A percentile compares a stretch with the other conserved stretches of the same genome.
These are phyloP conservation scores for Pandion haliaetus DNA, from an alignment of 2,113 vertebrate species.

Conservation along the genomic window DNA sequence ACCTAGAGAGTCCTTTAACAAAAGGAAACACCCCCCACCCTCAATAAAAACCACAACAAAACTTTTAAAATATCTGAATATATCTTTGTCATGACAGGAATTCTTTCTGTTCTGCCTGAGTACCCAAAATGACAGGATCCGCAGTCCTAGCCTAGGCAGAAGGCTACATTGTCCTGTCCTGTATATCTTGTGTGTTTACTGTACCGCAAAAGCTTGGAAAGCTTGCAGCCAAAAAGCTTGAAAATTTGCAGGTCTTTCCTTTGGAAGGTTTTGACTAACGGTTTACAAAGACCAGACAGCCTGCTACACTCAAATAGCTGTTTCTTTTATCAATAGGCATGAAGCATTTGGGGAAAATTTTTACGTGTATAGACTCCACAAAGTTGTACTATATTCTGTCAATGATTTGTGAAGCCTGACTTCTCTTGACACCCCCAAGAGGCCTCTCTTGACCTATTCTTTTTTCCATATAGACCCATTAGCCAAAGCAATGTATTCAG, in stretches of 20 bases:
- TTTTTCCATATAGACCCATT: neutral
- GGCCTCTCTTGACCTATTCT: neutral
- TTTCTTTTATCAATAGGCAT: slow-evolving; percentile 12
- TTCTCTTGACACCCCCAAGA: neutral
- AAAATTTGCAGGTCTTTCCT: slow-evolving; percentile 39
- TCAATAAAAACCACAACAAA: neutral
- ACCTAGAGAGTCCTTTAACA: neutral
- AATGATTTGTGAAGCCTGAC: neutral
- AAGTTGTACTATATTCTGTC: neutral
- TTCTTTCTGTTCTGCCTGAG: neutral
- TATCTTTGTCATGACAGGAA: neutral
- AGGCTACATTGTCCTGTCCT: neutral
- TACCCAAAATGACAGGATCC: neutral
- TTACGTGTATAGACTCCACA: neutral
- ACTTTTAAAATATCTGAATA: neutral
- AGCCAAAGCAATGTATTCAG: neutral
- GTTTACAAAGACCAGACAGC: slow-evolving; percentile 32
- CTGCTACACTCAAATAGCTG: neutral
- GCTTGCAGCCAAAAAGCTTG: neutral
- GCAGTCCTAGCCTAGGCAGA: neutral
- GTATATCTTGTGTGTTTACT: neutral
- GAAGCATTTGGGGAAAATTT: neutral
- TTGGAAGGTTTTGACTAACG: neutral
- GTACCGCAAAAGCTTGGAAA: neutral
- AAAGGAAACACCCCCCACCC: neutral